These are phyloP conservation scores for Setophaga coronata DNA, from an alignment of 2,113 vertebrate genomes.

Conservation along the genomic window DNA sequence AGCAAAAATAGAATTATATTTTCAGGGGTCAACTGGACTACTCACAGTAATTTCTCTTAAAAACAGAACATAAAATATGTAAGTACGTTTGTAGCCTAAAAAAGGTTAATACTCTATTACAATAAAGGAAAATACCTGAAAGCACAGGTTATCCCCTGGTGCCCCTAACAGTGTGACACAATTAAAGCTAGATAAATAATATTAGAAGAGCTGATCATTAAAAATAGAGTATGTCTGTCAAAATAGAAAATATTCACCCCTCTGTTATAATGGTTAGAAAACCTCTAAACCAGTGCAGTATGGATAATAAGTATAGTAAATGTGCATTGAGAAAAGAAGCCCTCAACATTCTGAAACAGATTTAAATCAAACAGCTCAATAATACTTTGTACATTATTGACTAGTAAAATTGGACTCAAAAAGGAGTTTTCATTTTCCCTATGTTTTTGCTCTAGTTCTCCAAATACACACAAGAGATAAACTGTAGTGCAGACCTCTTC, in stretches of 20 bases:
- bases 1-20: neutral
- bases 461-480: neutral
- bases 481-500: accelerated
- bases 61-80: neutral
- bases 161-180: neutral
- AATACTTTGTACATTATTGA: neutral
- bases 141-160: neutral
- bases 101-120: neutral
- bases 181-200: neutral
- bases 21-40: neutral
- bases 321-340: neutral
- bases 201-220: neutral
- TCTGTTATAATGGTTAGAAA: neutral
- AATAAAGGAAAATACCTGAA: neutral
- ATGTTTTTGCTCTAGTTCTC: neutral
- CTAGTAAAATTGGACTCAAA: neutral
- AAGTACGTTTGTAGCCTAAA: neutral
- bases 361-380: neutral
- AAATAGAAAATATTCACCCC: neutral
- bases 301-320: neutral
- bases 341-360: neutral
- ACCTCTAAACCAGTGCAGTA: neutral
- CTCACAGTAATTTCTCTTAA: neutral
- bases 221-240: neutral
- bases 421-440: neutral